Evolutionary conservation across 1,140 invertebrate genomes (phyloP), one percentile per base, ranked within the genome.

Genomic region (Dendroctonus valens): DNA sequence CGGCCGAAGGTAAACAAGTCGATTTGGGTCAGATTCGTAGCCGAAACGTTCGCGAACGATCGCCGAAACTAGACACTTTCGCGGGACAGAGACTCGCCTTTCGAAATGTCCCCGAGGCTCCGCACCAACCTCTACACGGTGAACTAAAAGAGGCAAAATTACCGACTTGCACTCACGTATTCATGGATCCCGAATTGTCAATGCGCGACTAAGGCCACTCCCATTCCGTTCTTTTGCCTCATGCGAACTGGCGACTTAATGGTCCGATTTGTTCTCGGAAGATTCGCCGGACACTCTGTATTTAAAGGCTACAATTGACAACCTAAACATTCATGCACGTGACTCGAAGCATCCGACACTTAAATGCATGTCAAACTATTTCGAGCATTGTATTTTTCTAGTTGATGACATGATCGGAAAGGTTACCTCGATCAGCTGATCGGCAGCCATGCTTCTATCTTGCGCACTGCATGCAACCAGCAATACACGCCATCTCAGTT

Each of bases 201-300:
- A 67, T 67, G 65, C 65, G 65, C 65, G 65, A 57, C 12, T 67
- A 67, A 67, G 55, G 65, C 65, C 65, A 67, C 65, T 67, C 65
- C 65, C 65, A 67, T 60, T 61, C 8, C 54, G 40, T 15, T 59
- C 54, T 40, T 58, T 58, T 51, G 14, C 44, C 54, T 59, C 63
- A 59, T 41, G 40, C 40, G 46, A 38, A 57, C 44, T 41, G 46
- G n/a, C 26, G 44, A 11, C 15, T 46, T 8, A 54, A 39, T 44
- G 11, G 40, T 49, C 14, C n/a, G 26, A 59, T 59, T 60, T 60
- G 15, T 41, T 54, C 51, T 59, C 26, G 15, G 8, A 40, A 67
- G 52, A 67, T 54, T 55, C 65, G 50, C 26, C 7, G 41, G 48
- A 44, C 55, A 67, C 58, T 51, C 42, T 57, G 53, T 65, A 67